Evolutionary conservation across 2,113 vertebrate genomes (phyloP).

Genomic region (Elephas maximus): DNA sequence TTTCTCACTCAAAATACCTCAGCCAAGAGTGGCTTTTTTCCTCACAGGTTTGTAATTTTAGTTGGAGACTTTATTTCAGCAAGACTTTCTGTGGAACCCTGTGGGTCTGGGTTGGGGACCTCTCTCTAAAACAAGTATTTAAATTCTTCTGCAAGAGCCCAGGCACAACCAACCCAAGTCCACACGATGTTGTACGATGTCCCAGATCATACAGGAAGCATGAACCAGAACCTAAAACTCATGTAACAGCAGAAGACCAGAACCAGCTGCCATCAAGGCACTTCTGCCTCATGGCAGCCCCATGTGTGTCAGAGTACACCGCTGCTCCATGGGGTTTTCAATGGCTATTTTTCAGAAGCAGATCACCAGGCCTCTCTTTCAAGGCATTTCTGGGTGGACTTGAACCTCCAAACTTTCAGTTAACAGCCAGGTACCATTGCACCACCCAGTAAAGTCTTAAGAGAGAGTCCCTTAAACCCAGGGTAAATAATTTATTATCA

Average conservation of each 20-base stretch:
- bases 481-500: not conserved
- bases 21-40: not conserved
- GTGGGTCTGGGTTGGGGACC: not conserved
- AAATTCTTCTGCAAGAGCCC: not conserved
- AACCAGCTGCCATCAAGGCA: no score
- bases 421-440: not conserved
- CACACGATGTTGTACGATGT: not conserved
- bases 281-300: no score
- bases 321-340: no score
- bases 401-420: not conserved
- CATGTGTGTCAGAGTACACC: no score
- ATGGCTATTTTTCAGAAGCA: not conserved
- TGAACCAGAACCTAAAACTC: not conserved
- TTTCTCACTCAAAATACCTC: slow-evolving; percentile 1
- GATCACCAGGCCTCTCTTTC: not conserved
- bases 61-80: not conserved
- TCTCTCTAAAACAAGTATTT: not conserved
- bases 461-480: not conserved
- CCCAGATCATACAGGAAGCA: not conserved
- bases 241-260: not conserved
- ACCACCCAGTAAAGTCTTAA: not conserved
- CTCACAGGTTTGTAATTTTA: not conserved
- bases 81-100: not conserved
- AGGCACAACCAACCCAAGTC: not conserved
- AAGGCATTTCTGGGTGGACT: not conserved